These are phyloP conservation scores for Molorchus minor DNA, from an alignment of 2,888 invertebrate species.

Conservation along the genomic window DNA sequence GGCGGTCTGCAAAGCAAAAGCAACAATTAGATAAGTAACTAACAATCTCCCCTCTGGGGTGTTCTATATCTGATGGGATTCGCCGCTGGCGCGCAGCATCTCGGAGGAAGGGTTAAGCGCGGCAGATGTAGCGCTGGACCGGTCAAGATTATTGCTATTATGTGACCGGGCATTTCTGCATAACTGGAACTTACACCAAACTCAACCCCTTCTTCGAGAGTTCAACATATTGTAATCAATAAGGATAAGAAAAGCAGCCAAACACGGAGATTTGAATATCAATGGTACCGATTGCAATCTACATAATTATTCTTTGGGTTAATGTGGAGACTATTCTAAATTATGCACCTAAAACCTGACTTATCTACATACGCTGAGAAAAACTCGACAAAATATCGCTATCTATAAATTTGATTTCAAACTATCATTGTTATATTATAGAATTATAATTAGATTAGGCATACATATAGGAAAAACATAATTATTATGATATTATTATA, in stretches of 20 bases:
- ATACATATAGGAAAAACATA: neutral
- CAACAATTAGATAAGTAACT: conserved; percentile 46
- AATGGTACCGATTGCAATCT: conserved; percentile 27
- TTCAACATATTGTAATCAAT: conserved; percentile 16
- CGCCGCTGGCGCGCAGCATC: conserved; percentile 21
- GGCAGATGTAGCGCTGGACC: conserved; percentile 40
- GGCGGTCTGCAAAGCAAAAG: conserved; percentile 54
- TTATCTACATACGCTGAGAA: conserved; percentile 26
- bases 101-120: conserved; percentile 38
- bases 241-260: conserved; percentile 24
- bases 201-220: conserved; percentile 30
- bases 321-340: conserved; percentile 24
- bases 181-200: conserved; percentile 26
- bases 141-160: conserved; percentile 37
- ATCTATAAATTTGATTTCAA: neutral
- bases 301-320: conserved; percentile 26
- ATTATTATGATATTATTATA: no score
- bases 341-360: conserved; percentile 27
- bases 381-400: conserved; percentile 14
- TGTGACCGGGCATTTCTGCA: conserved; percentile 27
- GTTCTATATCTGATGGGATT: conserved; percentile 2
- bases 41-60: conserved; percentile 23
- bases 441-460: neutral
- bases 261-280: conserved; percentile 35
- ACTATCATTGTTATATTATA: neutral